A percentile compares a stretch with the other conserved stretches of the same genome.
These are phyloP conservation scores for Oryctolagus cuniculus DNA, from an alignment of 2,113 vertebrate species.

Conservation along the genomic window mOryCun1.1 NC_091445.1:94751001-94751500, in stretches of 20 bases:
- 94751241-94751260: background rate
- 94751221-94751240: background rate
- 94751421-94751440: no score
- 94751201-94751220: background rate
- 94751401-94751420: background rate
- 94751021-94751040: no score
- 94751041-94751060: no score
- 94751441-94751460: no score
- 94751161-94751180: no score
- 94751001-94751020: no score
- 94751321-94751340: background rate
- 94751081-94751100: background rate
- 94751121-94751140: background rate
- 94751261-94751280: background rate
- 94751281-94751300: background rate
- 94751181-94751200: background rate
- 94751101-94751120: background rate
- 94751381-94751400: fast-evolving
- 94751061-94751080: no score
- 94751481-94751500: background rate
- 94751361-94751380: no score
- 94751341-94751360: no score
- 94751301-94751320: background rate
- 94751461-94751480: background rate
- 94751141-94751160: no score